Base-by-base conservation (phyloP, 92 coral and sea anemone species). In the Virgularia gustaviana region DNA sequence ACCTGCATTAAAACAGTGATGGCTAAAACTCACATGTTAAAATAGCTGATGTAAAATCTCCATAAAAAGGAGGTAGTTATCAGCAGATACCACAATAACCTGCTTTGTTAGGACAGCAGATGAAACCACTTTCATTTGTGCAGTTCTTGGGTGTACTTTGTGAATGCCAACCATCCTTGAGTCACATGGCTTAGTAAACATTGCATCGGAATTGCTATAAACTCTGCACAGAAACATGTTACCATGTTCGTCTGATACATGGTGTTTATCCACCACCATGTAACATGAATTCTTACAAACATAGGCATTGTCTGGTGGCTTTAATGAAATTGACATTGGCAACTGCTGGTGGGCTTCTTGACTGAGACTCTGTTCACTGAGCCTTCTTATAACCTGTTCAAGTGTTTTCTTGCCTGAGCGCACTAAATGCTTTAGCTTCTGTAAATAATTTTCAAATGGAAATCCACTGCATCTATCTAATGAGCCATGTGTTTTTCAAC, bases 381-480 rank as follows among this genome's bases (percentile, higher is more conserved):
- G 70, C 35, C 70, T 2, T 32, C 35, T 62, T 12, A 33, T 45
- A 13, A 62, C 20, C 19, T 62, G 65, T 3, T 29, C 32, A 29
- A 58, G 27, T 8, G 65, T 41, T 3, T 34, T 29, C 35, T 34
- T 62, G 2, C 70, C 70, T 5, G 42, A 29, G 2, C 70, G 3
- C 5, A 62, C 44, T 9, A 20, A 29, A 20, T 45, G 41, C 44
- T 62, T 62, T n/a, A 62, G 41, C 44, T 62, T 62, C 38, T 62
- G 41, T 15, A 62, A 45, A 16, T 34, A 62, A 33, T 62, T 62
- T 62, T 62, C 70, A 62, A 62, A 62, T n/a, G 41, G 41, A 30
- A 62, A 62, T 29, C 42, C 70, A 34, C 70, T 62, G 19, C 70
- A 62, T 29, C 10, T 12, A 23, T 62, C 70, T 3, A 62, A 33